phyloP scores from a whole-genome alignment of 1,140 invertebrate species.

The Marisa cornuarietis region DNA sequence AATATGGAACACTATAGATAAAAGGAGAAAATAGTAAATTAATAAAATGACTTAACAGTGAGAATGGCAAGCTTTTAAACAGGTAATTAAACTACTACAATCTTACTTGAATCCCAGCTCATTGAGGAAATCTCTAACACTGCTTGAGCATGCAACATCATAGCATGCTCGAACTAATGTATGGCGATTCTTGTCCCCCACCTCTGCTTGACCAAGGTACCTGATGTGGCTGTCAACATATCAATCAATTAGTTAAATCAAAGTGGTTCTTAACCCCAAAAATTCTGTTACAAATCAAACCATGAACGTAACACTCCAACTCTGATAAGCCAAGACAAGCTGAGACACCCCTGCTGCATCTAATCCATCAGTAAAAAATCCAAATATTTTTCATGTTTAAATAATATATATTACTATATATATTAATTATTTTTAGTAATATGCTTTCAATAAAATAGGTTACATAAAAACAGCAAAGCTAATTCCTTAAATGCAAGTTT shows the following conservation, averaged over 20 bases:
- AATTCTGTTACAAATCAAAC: background rate
- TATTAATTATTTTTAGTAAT: background rate
- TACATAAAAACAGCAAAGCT: background rate
- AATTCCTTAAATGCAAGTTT: background rate
- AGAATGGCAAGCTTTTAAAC: background rate
- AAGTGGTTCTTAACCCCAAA: no score
- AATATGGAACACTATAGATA: background rate
- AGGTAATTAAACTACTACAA: background rate
- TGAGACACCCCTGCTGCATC: background rate
- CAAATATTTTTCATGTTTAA: background rate
- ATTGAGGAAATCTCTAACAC: slow-evolving; percentile 89
- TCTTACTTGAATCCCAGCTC: slow-evolving; percentile 79
- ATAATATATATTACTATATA: background rate
- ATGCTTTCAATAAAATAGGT: background rate
- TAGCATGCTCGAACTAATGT: slow-evolving; percentile 90
- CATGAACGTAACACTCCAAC: background rate
- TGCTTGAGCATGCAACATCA: slow-evolving; percentile 88
- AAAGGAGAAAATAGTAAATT: background rate
- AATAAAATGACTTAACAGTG: background rate
- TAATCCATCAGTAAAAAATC: no score
- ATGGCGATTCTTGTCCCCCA: slow-evolving; percentile 86
- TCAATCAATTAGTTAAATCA: background rate
- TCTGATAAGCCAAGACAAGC: background rate
- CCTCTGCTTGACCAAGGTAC: slow-evolving; percentile 89
- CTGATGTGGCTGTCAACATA: slow-evolving; percentile 79